Base-by-base conservation (phyloP, 1,140 invertebrate species). In the Drosophila sp. region DNA sequence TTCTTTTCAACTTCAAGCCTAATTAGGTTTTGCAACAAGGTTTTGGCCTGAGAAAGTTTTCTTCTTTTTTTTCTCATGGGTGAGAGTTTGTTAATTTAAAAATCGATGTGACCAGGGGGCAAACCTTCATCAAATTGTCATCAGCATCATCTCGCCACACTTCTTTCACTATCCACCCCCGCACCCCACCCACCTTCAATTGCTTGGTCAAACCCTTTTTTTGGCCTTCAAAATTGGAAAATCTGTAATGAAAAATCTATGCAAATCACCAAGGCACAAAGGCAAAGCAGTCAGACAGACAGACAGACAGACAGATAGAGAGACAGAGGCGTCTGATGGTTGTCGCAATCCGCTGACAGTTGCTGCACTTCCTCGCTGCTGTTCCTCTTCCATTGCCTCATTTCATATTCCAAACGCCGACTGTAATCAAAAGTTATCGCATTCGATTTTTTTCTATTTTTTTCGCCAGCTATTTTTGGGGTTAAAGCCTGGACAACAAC, bases 201-300 rank as follows among this genome's bases (percentile, higher is more conserved):
- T 64, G 76, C 30, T 17, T 47, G 44, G 61, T 44, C 56, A 72
- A 72, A 69, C 68, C 70, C 61, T 72, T 66, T 69, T 76, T 79
- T 55, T 60, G 30, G 47, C 57, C 71, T 70, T 57, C 70, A 72
- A 66, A 4, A 38, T 17, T 60, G 44, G 57, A 72, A 68, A 84
- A 84, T 84, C 81, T 84, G 67, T 84, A 84, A 84, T 84, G 81
- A 84, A 84, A 84, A 84, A 84, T 84, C 81, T 84, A 84, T 84
- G 81, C 81, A 84, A 84, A 84, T 84, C 81, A 80, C 0, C 69
- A 78, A 75, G 66, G 54, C 44, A 65, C 60, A 70, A 75, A 61
- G 56, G 10, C 67, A 75, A 61, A 50, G 10, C 64, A 50, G 33
- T 47, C 32, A 30, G 33, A 67, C n/a, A n/a, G 54, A 47, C 10